A percentile compares a stretch with the other conserved stretches of the same genome.
phyloP scores from a whole-genome alignment of 2,888 invertebrate genomes.

The Campoplex nolae region DNA sequence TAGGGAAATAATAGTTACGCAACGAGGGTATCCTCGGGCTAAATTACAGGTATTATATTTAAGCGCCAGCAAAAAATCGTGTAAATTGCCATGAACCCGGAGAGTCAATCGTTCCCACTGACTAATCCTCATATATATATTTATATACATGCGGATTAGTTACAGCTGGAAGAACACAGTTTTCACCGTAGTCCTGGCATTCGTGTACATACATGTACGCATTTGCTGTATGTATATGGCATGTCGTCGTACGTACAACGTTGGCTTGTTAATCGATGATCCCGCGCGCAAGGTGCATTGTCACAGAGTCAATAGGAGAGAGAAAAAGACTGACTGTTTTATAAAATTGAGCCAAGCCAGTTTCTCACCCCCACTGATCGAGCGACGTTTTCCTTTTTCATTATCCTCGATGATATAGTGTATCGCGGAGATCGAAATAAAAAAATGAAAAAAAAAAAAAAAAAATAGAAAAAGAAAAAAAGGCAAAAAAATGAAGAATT shows the following conservation, averaged over 20 bases:
- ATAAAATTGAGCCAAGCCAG: constrained; percentile 87
- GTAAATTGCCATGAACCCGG: constrained; percentile 83
- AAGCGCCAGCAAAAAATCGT: constrained; percentile 77
- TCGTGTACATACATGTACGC: constrained; percentile 5
- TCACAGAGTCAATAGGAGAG: constrained; percentile 90
- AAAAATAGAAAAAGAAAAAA: not conserved
- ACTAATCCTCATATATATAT: not conserved
- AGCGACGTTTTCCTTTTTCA: constrained; percentile 72
- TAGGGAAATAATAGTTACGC: constrained; percentile 43
- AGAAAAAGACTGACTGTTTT: constrained; percentile 91
- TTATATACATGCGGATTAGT: constrained; percentile 41
- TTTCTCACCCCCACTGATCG: constrained; percentile 88
- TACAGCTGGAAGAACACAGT: constrained; percentile 83
- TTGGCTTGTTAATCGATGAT: constrained; percentile 5
- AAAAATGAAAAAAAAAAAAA: not conserved
- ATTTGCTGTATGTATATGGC: constrained; percentile 1
- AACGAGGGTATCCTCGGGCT: constrained; percentile 28
- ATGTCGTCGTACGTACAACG: constrained; percentile 16
- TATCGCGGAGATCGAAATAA: constrained; percentile 4
- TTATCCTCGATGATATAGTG: constrained; percentile 5
- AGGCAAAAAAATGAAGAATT: not conserved
- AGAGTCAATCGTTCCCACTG: constrained; percentile 76
- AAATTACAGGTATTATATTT: constrained; percentile 28
- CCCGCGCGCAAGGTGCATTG: constrained; percentile 78
- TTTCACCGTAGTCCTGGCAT: constrained; percentile 80